Conservation (phyloP, 2,113 vertebrate genomes). For the human (Homo sapiens) region DNA sequence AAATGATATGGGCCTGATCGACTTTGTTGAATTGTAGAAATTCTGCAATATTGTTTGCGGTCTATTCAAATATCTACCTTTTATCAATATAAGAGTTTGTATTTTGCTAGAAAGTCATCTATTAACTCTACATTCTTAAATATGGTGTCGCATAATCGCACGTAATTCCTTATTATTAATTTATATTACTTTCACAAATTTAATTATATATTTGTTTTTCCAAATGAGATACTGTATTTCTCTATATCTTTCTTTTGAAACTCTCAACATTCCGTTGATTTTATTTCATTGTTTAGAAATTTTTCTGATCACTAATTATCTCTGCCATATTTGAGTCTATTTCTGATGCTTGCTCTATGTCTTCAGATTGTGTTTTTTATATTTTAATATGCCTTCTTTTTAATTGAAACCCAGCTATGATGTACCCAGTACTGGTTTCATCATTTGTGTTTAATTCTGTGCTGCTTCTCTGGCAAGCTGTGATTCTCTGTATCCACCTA, state of each 20-base stretch:
- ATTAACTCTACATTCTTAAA: background rate
- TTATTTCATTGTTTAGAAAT: background rate
- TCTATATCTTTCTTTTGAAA: background rate
- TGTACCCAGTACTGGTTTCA: background rate
- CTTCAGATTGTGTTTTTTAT: background rate
- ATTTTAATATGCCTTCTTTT: background rate
- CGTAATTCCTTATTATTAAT: background rate
- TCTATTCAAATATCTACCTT: background rate
- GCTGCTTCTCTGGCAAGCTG: background rate
- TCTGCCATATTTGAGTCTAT: background rate
- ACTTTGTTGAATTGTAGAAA: background rate
- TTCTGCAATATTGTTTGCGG: background rate
- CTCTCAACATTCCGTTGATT: background rate
- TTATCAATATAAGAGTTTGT: background rate
- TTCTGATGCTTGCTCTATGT: background rate
- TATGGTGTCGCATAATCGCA: background rate
- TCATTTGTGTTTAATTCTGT: background rate
- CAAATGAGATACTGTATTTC: background rate
- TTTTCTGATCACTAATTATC: background rate
- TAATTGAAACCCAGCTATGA: background rate
- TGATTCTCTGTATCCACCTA: background rate
- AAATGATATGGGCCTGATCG: background rate
- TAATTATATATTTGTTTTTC: background rate
- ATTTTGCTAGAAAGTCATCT: background rate
- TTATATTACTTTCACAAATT: background rate